phyloP scores from a whole-genome alignment of 2,888 invertebrate species.

The Tetragonula carbonaria region DNA sequence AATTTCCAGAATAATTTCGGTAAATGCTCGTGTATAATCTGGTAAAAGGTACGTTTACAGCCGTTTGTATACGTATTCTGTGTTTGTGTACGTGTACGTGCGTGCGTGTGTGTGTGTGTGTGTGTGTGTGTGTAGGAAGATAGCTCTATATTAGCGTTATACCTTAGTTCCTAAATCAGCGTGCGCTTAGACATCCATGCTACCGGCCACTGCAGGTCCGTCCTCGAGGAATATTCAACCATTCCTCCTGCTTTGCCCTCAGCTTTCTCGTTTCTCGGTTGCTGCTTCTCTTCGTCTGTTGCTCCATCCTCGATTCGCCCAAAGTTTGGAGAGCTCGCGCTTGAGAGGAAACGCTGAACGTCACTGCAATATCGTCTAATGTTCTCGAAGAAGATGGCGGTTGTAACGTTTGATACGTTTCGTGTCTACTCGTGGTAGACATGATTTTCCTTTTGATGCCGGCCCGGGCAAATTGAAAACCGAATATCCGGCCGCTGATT shows the following conservation, averaged over 20 bases:
- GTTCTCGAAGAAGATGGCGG: conserved; percentile 77
- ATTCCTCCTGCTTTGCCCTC: conserved; percentile 69
- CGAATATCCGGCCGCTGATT: neutral
- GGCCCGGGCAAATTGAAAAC: conserved; percentile 33
- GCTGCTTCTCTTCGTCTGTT: conserved; percentile 50
- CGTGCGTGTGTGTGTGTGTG: conserved; percentile 11
- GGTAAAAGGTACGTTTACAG: conserved; percentile 45
- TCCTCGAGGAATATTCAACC: conserved; percentile 80
- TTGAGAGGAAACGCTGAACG: conserved; percentile 76
- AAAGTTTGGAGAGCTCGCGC: conserved; percentile 77
- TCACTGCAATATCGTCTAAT: conserved; percentile 77
- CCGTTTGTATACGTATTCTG: conserved; percentile 2
- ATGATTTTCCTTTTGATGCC: conserved; percentile 41
- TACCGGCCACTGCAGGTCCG: conserved; percentile 63
- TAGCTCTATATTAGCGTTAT: conserved; percentile 78
- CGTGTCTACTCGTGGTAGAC: conserved; percentile 44
- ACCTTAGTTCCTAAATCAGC: conserved; percentile 77
- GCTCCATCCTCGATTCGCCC: conserved; percentile 68
- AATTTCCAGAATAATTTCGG: conserved; percentile 15
- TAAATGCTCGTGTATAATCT: conserved; percentile 27
- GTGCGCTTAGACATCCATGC: conserved; percentile 74
- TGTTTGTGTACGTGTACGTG: conserved; percentile 21
- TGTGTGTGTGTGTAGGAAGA: conserved; percentile 65
- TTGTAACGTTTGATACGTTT: conserved; percentile 68
- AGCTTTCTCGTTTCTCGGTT: conserved; percentile 68